Evolutionary conservation across 2,888 invertebrate genomes (phyloP), one percentile per base, ranked within the genome.

Genomic region (Spisula subtruncata): DNA sequence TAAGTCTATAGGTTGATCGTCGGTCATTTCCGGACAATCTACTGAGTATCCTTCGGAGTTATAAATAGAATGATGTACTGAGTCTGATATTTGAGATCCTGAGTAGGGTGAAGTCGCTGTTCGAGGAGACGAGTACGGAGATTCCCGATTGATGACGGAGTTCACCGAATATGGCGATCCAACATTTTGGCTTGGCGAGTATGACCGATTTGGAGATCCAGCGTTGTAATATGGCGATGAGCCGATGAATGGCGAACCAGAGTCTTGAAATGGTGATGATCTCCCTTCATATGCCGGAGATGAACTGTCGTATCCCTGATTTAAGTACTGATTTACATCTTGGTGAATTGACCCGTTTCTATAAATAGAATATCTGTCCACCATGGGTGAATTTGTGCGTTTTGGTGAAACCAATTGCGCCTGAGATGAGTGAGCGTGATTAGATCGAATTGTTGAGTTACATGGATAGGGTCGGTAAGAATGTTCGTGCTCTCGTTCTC

Each of bases 1-100:
- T 32, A 96, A 90, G 89, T 96, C 96, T 88, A 96, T 96, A 2
- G 96, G 96, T 86, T 96, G 94, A 20, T 91, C 93, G 83, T 94
- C 93, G 12, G 35, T 75, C 32, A 66, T 80, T 51, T 87, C 66
- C 25, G 41, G 71, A 32, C 16, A 35, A 18, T 75, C 83, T 14
- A 60, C 56, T 41, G 86, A 85, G 81, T 84, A 84, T 66, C 84
- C 84, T 79, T 85, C 85, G 20, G 85, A 51, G 51, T 79, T 51
- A 32, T 51, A 29, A 71, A 71, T 29, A 83, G 83, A 60, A 20
- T 35, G 46, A 85, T 46, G 54, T 25, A 14, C 54, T 35, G 41
- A 75, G 35, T 79, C 46, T 75, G 79, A 29, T n/a, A 29, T 6
- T n/a, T 75, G 79, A 79, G 75, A 85, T 85, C 85, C 85, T 85